A percentile compares a stretch with the other conserved stretches of the same genome.
phyloP scores from a whole-genome alignment of 2,888 invertebrate species.

The Ischnura elegans region DNA sequence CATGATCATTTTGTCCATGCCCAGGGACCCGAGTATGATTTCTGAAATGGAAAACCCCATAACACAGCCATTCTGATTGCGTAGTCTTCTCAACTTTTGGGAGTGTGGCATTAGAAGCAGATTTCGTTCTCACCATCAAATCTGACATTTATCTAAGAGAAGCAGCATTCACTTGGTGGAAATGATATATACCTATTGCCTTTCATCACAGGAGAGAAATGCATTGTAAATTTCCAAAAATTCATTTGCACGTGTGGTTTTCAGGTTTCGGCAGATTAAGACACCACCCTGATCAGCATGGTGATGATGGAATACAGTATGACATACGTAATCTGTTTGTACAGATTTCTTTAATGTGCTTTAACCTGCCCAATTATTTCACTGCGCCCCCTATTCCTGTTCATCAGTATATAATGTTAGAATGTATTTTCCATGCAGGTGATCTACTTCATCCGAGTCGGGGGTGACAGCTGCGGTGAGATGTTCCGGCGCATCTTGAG shows the following conservation, averaged over 20 bases:
- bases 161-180: not conserved
- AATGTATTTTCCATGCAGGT: not conserved
- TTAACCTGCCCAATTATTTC: not conserved
- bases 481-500: not conserved
- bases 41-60: too few species aligned
- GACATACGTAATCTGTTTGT: not conserved
- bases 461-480: too few species aligned
- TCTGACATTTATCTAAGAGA: not conserved
- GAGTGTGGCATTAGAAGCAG: too few species aligned
- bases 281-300: constrained; percentile 12
- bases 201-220: not conserved
- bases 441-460: too few species aligned
- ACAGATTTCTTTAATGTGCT: constrained; percentile 23
- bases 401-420: not conserved
- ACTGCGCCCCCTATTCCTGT: constrained; percentile 29
- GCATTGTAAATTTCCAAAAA: not conserved
- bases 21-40: too few species aligned
- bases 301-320: constrained; percentile 31
- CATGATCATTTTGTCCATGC: too few species aligned
- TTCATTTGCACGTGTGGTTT: not conserved
- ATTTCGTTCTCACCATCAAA: too few species aligned
- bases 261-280: not conserved
- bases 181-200: not conserved
- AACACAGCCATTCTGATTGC: too few species aligned
- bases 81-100: too few species aligned